Evolutionary conservation across 2,113 vertebrate genomes (phyloP).

Genomic region (Lipophrys pholis): DNA sequence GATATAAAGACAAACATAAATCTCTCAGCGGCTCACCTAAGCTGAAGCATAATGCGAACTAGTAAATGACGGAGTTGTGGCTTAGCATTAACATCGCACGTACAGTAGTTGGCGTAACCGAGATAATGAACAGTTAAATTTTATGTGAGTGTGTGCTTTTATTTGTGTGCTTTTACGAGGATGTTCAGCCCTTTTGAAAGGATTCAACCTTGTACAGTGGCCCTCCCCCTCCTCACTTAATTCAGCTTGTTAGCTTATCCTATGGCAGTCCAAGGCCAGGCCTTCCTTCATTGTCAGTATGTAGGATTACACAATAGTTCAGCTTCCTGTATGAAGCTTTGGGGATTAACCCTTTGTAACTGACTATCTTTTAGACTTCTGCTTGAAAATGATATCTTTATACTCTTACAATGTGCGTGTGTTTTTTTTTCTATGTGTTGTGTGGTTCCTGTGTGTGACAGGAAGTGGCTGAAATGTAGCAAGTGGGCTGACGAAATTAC

Average conservation of each 20-base stretch:
- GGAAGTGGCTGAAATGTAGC: background rate
- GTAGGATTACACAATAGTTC: slow-evolving; percentile 22
- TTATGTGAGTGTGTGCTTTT: slow-evolving; percentile 13
- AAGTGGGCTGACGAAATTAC: no score
- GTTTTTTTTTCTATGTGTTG: no score
- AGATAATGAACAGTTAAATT: slow-evolving; percentile 21
- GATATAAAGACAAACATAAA: slow-evolving; percentile 62
- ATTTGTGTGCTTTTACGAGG: slow-evolving; percentile 27
- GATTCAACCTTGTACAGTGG: slow-evolving; percentile 32
- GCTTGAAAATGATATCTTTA: no score
- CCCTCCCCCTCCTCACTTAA: slow-evolving; percentile 28
- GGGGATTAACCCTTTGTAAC: background rate
- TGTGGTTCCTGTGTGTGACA: background rate
- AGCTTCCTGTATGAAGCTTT: slow-evolving; percentile 21
- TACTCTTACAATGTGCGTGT: no score
- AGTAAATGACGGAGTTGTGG: slow-evolving; percentile 56
- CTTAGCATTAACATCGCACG: slow-evolving; percentile 42
- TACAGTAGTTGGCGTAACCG: slow-evolving; percentile 4
- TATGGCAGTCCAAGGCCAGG: slow-evolving; percentile 33
- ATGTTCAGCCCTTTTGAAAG: slow-evolving; percentile 31
- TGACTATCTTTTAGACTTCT: no score
- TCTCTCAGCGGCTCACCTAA: slow-evolving; percentile 41
- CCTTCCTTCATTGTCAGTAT: slow-evolving; percentile 28
- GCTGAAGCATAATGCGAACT: slow-evolving; percentile 44
- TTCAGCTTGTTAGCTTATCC: slow-evolving; percentile 48